Evolutionary conservation across 2,888 invertebrate species (phyloP).

Genomic region (Sphinx pinastri): DNA sequence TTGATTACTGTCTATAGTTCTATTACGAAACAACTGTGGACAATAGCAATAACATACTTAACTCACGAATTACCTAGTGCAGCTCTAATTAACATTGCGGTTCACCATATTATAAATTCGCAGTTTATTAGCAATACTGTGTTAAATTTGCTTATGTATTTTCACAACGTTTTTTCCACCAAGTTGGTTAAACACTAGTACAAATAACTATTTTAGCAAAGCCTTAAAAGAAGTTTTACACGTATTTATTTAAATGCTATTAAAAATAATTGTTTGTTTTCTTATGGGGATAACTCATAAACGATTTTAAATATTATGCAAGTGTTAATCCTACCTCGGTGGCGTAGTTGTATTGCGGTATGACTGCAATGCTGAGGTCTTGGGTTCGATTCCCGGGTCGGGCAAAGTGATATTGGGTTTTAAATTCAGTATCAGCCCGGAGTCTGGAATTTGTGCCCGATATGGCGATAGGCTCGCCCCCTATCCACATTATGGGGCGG

Average conservation of each 20-base stretch:
- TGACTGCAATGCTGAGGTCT: too few species aligned
- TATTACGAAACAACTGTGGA: slow-evolving; percentile 1
- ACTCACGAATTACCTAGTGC: neutral
- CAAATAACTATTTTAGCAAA: slow-evolving; percentile 9
- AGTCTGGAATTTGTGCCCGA: too few species aligned
- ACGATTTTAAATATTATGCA: too few species aligned
- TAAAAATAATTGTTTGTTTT: neutral
- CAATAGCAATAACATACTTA: neutral
- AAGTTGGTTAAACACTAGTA: slow-evolving; percentile 5
- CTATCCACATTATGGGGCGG: too few species aligned
- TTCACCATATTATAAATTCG: neutral
- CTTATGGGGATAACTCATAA: too few species aligned
- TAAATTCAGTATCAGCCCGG: too few species aligned
- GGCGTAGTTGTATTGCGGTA: too few species aligned
- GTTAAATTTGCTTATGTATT: neutral
- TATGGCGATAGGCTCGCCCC: too few species aligned
- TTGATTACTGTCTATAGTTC: slow-evolving; percentile 1
- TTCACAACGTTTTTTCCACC: neutral
- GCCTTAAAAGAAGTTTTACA: neutral
- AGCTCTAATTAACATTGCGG: slow-evolving; percentile 8
- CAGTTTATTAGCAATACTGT: neutral
- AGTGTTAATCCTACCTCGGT: too few species aligned
- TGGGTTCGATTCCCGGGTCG: too few species aligned
- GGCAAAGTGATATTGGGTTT: too few species aligned
- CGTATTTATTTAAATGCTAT: neutral